Evolutionary conservation across 1,140 invertebrate species (phyloP).

Genomic region (Sycophaga agraensis): DNA sequence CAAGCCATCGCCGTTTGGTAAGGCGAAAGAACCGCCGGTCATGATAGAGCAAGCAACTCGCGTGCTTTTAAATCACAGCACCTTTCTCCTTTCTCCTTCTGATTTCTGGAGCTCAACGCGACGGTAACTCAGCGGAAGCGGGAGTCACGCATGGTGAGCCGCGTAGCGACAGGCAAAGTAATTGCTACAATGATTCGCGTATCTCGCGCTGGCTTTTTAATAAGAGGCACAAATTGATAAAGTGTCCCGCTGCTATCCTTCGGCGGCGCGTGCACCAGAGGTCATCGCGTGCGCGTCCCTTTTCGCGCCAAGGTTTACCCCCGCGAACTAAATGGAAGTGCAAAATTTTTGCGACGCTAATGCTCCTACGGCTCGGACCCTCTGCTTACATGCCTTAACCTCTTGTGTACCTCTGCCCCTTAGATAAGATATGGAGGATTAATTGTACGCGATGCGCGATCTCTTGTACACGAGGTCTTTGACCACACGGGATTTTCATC

Average conservation of each 20-base stretch:
- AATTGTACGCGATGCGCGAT: not conserved
- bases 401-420: not conserved
- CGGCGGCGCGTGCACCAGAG: not conserved
- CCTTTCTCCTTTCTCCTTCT: not conserved
- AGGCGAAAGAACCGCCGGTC: no score
- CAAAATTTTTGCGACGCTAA: conserved; percentile 14
- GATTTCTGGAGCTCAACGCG: not conserved
- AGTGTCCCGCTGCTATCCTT: not conserved
- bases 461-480: not conserved
- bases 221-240: conserved; percentile 8
- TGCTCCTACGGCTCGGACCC: not conserved
- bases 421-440: conserved; percentile 15
- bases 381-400: not conserved
- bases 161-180: conserved; percentile 16
- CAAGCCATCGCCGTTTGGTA: no score
- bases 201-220: conserved; percentile 15
- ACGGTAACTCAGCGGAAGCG: no score
- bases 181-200: conserved; percentile 25
- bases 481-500: no score
- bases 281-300: not conserved
- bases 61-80: not conserved
- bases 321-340: not conserved
- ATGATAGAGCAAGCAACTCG: no score
- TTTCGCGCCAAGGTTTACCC: not conserved
- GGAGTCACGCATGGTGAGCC: conserved; percentile 12